Conservation (phyloP, 2,113 vertebrate species). For the Rhynchomys soricoides region DNA sequence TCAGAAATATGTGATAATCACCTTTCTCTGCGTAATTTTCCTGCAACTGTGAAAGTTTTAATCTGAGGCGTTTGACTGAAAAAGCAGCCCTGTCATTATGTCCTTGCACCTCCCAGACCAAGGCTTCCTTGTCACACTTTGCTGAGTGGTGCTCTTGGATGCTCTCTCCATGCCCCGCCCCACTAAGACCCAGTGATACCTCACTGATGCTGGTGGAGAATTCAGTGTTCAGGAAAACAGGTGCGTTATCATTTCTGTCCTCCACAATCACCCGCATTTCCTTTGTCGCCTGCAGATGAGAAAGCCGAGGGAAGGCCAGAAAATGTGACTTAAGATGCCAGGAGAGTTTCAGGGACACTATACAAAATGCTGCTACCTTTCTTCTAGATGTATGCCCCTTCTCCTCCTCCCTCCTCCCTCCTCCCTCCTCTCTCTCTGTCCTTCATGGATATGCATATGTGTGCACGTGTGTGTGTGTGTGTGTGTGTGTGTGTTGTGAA, state of each 20-base stretch:
- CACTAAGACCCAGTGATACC: conserved; percentile 80
- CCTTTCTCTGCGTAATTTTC: neutral
- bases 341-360: neutral
- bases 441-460: too few species aligned
- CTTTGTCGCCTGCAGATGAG: conserved; percentile 30
- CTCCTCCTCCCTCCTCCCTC: neutral
- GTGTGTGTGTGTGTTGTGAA: neutral
- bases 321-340: neutral
- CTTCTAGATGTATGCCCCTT: neutral
- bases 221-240: conserved; percentile 81
- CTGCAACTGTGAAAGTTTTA: neutral
- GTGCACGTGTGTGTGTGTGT: neutral
- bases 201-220: conserved; percentile 84
- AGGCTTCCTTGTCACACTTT: neutral
- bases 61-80: neutral
- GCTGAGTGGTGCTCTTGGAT: neutral
- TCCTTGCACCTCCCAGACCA: neutral
- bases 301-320: neutral
- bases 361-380: neutral
- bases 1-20: neutral
- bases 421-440: neutral
- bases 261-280: conserved; percentile 38
- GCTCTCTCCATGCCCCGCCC: neutral
- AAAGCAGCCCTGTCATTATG: neutral
- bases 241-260: conserved; percentile 89